Base-by-base conservation (phyloP, 2,797 vertebrate genomes). In the Sciurus carolinensis region DNA sequence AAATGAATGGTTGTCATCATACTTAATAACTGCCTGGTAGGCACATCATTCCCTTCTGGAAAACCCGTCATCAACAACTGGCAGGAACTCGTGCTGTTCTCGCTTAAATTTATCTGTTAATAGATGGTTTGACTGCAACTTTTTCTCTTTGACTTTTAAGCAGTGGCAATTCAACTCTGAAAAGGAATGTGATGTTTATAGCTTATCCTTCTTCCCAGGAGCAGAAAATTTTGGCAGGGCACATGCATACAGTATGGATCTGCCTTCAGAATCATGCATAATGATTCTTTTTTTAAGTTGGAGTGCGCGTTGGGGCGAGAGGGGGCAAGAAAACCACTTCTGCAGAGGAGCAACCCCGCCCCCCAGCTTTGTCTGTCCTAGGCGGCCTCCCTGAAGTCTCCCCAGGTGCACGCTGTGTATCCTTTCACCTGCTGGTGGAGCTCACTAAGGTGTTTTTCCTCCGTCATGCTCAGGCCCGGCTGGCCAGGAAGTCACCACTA, bases 1-100 rank as follows among this genome's bases (percentile, higher is more conserved):
- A 90, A 92, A 95, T 30, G 72, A 81, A 64, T 83, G 44, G 86
- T 67, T 96, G 71, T 87, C 90, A 87, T 93, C 30, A 42, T 36
- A 36, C 67, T 57, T 77, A 79, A 76, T 79, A 82, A 79, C 54
- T 47, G 75, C 59, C 69, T 81, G 39, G 15, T 5, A 3, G 42
- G 79, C 66, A 67, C 11, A 54, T 73, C 64, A 18, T 83, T 88
- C 36, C 71, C 33, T 92, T 72, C 50, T 17, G n/a, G 44, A 95
- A 95, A 95, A 52, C 76, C 33, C 0, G 1, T 69, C 76, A 59
- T 54, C 92, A 89, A 50, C 62, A 9, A n/a, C 62, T 89, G 81
- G 93, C 71, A 15, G 82, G 75, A 67, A 17, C 50, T 44, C 4
- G 2, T 3, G 36, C 64, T 18, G 0, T 87, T 89, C 73, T 86